phyloP scores from a whole-genome alignment of 2,888 invertebrate species.

The Nemoura dubitans region DNA sequence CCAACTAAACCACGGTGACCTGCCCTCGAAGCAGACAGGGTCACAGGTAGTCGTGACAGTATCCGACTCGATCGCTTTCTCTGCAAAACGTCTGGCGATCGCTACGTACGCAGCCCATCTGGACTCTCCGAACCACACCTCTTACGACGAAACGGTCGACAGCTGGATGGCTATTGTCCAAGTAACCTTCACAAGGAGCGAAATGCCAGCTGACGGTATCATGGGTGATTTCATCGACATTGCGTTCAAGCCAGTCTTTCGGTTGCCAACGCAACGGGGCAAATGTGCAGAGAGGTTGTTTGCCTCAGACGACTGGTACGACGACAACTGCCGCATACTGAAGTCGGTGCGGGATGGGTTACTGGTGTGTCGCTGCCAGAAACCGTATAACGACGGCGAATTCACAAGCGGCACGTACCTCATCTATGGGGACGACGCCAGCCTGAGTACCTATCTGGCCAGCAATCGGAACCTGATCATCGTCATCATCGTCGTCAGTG shows the following conservation, averaged over 20 bases:
- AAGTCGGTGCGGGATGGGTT: not conserved
- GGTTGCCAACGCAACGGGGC: not conserved
- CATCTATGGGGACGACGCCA: not conserved
- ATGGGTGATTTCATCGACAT: not conserved
- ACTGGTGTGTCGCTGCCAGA: not conserved
- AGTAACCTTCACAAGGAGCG: not conserved
- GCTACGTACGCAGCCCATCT: not conserved
- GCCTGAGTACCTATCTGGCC: not conserved
- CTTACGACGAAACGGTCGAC: not conserved
- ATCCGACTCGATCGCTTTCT: not conserved
- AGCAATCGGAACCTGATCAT: no score
- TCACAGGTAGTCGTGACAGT: not conserved
- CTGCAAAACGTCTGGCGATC: not conserved
- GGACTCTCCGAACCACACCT: not conserved
- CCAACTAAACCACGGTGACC: not conserved
- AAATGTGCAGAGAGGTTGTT: not conserved
- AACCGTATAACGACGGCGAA: not conserved
- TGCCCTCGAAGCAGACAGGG: not conserved
- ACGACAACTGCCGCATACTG: not conserved
- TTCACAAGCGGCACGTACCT: not conserved
- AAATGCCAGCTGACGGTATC: not conserved
- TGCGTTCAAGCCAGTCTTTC: not conserved
- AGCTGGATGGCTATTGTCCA: not conserved
- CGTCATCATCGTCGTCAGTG: no score
- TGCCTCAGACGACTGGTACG: not conserved